phyloP scores from a whole-genome alignment of 2,888 invertebrate genomes.

The Agriotes lineatus region DNA sequence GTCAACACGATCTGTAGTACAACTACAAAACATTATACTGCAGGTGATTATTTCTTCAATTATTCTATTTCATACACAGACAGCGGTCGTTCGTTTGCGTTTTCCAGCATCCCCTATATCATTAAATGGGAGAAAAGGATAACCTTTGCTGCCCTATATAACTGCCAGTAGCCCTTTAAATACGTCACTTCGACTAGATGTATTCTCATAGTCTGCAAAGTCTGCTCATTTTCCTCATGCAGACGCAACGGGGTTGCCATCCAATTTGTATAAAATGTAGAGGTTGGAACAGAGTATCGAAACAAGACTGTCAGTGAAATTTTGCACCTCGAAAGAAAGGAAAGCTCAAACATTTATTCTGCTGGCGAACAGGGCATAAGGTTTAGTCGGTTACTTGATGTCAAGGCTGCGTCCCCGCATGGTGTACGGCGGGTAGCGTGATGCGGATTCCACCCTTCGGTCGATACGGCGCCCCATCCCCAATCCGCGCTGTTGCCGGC shows the following conservation, averaged over 20 bases:
- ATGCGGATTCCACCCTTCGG: constrained; percentile 44
- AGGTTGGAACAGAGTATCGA: constrained; percentile 15
- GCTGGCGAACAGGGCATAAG: constrained; percentile 34
- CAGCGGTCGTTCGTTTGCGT: too few species aligned
- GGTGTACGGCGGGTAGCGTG: constrained; percentile 39
- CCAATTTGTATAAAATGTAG: constrained; percentile 23
- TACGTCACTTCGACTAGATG: constrained; percentile 12
- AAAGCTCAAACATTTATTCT: constrained; percentile 35
- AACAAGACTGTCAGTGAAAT: constrained; percentile 11
- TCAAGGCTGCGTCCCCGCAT: constrained; percentile 49
- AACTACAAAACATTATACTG: too few species aligned
- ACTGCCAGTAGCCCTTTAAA: constrained; percentile 10
- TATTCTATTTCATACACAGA: too few species aligned
- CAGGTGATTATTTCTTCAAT: too few species aligned
- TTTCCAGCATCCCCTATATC: not conserved
- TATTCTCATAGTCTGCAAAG: constrained; percentile 16
- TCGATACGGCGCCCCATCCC: constrained; percentile 46
- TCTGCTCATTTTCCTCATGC: constrained; percentile 10
- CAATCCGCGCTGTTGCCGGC: constrained; percentile 40
- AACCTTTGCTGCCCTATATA: constrained; percentile 3
- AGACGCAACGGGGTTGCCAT: constrained; percentile 6
- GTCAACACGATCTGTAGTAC: too few species aligned
- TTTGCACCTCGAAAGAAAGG: constrained; percentile 26
- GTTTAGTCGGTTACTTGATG: constrained; percentile 49
- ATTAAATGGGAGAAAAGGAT: constrained; percentile 6